Conservation (phyloP, 2,888 invertebrate genomes). For the Trichopria drosophilae region DNA sequence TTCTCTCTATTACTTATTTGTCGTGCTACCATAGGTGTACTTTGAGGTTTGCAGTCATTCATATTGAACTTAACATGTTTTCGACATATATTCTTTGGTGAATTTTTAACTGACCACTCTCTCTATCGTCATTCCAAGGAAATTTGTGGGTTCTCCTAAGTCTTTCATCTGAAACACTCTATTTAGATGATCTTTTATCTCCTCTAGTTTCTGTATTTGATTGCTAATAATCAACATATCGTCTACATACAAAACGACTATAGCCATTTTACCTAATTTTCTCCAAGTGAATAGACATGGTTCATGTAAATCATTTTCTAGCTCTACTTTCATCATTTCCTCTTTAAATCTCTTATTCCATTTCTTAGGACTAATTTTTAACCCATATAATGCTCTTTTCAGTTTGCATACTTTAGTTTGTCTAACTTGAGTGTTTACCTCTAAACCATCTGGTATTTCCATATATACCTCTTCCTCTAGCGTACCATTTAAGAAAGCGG, state of each 20-base stretch:
- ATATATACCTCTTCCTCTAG: no score
- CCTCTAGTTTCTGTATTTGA: constrained; percentile 18
- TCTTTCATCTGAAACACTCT: constrained; percentile 32
- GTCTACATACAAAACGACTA: constrained; percentile 33
- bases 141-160: constrained; percentile 28
- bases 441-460: no score
- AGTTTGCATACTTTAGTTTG: constrained; percentile 32
- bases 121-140: constrained; percentile 17
- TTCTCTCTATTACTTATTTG: constrained; percentile 23
- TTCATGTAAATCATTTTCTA: constrained; percentile 29
- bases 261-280: constrained; percentile 18
- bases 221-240: constrained; percentile 32
- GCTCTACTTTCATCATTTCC: constrained; percentile 28
- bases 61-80: constrained; percentile 1
- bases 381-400: constrained; percentile 28
- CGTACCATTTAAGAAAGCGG: no score
- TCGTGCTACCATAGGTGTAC: constrained; percentile 32
- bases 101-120: no score
- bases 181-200: constrained; percentile 26
- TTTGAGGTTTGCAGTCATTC: not conserved
- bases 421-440: no score
- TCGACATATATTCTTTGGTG: no score
- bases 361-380: constrained; percentile 29
- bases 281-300: constrained; percentile 35
- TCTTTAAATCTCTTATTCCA: constrained; percentile 36